Conservation (phyloP, 2,113 vertebrate species). For the Manacus vitellinus region DNA sequence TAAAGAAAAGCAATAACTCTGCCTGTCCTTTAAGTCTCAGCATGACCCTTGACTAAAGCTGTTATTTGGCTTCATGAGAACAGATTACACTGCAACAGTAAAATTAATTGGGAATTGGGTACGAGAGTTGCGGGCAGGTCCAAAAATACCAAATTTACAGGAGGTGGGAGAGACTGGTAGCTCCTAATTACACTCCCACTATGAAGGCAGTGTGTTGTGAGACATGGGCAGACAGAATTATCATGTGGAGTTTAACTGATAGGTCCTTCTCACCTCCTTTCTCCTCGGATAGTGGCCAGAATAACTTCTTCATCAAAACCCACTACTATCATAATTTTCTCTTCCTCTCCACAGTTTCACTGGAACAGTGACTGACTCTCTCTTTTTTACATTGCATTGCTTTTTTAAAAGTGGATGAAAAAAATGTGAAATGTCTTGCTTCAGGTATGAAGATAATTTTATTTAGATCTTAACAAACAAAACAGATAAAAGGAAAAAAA, state of each 20-base stretch:
- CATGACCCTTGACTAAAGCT: background rate
- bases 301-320: background rate
- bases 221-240: background rate
- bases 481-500: background rate
- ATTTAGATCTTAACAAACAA: background rate
- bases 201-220: background rate
- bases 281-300: background rate
- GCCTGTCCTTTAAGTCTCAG: background rate
- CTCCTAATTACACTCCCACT: background rate
- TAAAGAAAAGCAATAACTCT: background rate
- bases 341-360: fast-evolving
- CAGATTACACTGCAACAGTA: background rate
- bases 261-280: background rate
- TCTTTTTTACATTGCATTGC: background rate
- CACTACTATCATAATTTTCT: background rate
- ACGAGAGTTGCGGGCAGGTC: fast-evolving
- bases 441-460: background rate
- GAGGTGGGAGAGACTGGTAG: background rate
- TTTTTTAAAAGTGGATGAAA: background rate
- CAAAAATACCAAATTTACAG: background rate
- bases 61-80: background rate
- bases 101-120: background rate
- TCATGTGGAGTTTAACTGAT: background rate
- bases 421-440: background rate
- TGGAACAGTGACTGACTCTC: background rate